phyloP scores from a whole-genome alignment of 37 sponge, comb jelly and placozoan genomes.

The Tethya wilhelma region DNA sequence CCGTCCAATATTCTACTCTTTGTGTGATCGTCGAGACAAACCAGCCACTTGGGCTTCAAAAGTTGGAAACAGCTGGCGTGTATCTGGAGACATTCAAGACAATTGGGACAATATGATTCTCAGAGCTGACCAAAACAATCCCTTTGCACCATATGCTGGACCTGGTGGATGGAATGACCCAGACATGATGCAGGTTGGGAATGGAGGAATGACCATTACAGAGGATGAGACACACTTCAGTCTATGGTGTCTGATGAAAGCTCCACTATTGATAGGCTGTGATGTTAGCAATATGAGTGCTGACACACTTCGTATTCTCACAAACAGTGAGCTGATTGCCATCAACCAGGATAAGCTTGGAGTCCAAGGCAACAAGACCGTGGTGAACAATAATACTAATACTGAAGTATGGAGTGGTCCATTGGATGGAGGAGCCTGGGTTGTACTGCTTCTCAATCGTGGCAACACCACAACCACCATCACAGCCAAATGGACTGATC shows the following conservation, averaged over 20 bases:
- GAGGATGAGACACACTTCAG: conserved; percentile 82
- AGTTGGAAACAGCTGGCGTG: conserved; percentile 87
- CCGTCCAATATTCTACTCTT: conserved; percentile 74
- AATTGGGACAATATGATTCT: conserved; percentile 55
- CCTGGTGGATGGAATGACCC: conserved; percentile 88
- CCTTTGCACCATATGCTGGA: conserved; percentile 53
- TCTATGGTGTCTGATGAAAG: conserved; percentile 77
- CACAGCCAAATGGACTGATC: conserved; percentile 37
- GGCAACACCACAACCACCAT: conserved; percentile 16
- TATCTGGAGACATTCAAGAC: conserved; percentile 71
- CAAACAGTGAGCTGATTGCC: conserved; percentile 79
- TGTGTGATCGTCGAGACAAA: conserved; percentile 72
- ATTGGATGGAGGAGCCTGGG: conserved; percentile 35
- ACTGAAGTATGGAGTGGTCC: conserved; percentile 78
- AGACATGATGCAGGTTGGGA: conserved; percentile 87
- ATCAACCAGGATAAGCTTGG: conserved; percentile 80
- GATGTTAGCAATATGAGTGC: conserved; percentile 51
- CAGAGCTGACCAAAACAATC: conserved; percentile 48
- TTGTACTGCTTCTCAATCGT: conserved; percentile 64
- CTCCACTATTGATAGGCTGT: conserved; percentile 81
- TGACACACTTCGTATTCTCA: conserved; percentile 71
- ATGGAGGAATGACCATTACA: conserved; percentile 59
- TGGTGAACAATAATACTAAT: background rate
- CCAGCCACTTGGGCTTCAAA: conserved; percentile 65
- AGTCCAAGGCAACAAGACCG: conserved; percentile 59